phyloP scores from a whole-genome alignment of 2,797 vertebrate genomes.

The Moxostoma hubbsi region DNA sequence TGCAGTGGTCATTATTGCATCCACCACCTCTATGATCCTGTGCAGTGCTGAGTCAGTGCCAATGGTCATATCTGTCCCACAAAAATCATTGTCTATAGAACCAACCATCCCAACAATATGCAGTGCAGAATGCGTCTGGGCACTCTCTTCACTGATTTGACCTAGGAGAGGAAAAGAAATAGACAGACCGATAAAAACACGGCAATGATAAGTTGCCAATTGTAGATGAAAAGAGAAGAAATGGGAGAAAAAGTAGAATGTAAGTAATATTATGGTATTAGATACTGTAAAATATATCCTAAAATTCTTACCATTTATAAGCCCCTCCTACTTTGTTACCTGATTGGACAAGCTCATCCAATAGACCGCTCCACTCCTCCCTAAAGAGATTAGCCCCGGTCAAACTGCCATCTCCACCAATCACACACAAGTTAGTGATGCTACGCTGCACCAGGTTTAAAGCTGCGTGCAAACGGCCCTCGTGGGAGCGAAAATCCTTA shows the following conservation, averaged over 20 bases:
- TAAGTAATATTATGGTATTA: background rate
- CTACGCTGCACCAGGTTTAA: constrained; percentile 85
- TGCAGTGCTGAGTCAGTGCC: constrained; percentile 92
- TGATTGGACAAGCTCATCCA: constrained; percentile 81
- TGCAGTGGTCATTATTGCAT: constrained; percentile 92
- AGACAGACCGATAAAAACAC: background rate
- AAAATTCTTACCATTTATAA: background rate
- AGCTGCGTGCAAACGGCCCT: constrained; percentile 88
- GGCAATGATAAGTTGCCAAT: too few relatives aligned
- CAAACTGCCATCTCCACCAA: constrained; percentile 92
- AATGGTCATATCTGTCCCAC: constrained; percentile 92
- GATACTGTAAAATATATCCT: too few relatives aligned
- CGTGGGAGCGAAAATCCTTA: constrained; percentile 85
- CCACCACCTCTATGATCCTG: constrained; percentile 92
- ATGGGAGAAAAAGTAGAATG: background rate
- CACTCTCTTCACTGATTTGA: constrained; percentile 70
- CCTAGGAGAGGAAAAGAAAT: constrained; percentile 67
- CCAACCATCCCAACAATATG: constrained; percentile 92
- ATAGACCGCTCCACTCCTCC: constrained; percentile 85
- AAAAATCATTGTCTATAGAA: constrained; percentile 93
- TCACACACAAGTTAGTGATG: constrained; percentile 93
- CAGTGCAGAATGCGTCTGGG: constrained; percentile 77
- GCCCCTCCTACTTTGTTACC: constrained; percentile 70
- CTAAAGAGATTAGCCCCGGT: constrained; percentile 92
- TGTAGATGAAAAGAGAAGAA: background rate